phyloP scores from a whole-genome alignment of 2,888 invertebrate genomes.

The Chydorus sphaericus region DNA sequence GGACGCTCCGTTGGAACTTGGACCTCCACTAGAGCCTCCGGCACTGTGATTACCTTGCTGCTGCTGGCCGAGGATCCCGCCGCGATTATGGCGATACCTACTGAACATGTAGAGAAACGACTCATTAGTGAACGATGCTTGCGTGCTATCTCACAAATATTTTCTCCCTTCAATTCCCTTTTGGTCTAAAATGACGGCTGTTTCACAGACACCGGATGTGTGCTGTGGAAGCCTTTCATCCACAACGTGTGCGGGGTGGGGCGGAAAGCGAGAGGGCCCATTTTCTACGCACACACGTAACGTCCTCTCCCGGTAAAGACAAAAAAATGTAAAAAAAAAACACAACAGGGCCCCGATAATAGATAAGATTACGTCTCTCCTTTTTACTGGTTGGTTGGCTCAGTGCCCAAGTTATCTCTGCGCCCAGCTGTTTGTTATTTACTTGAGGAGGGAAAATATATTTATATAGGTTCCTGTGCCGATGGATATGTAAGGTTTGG shows the following conservation, averaged over 20 bases:
- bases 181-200: no score
- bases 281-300: not conserved
- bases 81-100: constrained; percentile 6
- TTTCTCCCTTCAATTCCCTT: no score
- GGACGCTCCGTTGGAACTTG: not conserved
- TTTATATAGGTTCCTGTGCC: no score
- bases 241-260: not conserved
- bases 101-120: not conserved
- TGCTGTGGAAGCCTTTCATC: not conserved
- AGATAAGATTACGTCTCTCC: not conserved
- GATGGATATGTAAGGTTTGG: no score
- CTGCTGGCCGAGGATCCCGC: constrained; percentile 5
- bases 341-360: not conserved
- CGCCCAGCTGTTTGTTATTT: constrained; percentile 6
- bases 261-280: not conserved
- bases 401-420: constrained; percentile 1
- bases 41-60: no score
- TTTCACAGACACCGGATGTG: no score
- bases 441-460: not conserved
- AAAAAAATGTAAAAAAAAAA: not conserved
- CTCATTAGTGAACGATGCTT: no score
- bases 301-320: not conserved
- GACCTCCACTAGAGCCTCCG: not conserved
- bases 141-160: no score
- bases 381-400: no score